phyloP scores from a whole-genome alignment of 2,888 invertebrate genomes.

The Apodemia zela region DNA sequence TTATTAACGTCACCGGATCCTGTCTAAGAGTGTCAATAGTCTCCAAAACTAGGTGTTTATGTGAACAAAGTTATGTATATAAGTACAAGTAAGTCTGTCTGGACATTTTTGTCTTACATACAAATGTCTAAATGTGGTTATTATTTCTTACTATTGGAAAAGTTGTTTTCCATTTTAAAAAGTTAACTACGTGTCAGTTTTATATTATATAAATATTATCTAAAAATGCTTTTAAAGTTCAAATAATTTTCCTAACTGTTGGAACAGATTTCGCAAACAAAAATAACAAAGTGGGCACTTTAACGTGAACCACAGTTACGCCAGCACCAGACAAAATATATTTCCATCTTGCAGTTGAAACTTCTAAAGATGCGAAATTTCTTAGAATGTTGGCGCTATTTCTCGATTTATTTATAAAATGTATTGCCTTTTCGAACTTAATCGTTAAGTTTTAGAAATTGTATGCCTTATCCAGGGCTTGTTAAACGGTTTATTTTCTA shows the following conservation, averaged over 20 bases:
- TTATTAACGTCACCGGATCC: too few relatives aligned
- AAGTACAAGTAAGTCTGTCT: too few relatives aligned
- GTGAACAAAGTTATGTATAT: too few relatives aligned
- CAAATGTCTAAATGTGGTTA: too few relatives aligned
- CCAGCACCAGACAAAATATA: slow-evolving; percentile 29
- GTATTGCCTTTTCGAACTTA: background rate
- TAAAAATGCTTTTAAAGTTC: slow-evolving; percentile 4
- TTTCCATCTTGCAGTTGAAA: slow-evolving; percentile 23
- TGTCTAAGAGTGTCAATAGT: too few relatives aligned
- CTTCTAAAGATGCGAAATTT: background rate
- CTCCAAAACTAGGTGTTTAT: too few relatives aligned
- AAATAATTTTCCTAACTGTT: slow-evolving; percentile 28
- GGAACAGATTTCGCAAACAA: slow-evolving; percentile 33
- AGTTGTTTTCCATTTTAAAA: too few relatives aligned
- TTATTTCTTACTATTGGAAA: too few relatives aligned
- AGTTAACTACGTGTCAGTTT: background rate
- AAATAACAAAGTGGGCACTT: slow-evolving; percentile 35
- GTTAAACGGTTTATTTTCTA: too few relatives aligned
- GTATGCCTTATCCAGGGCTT: too few relatives aligned
- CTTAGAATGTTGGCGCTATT: background rate
- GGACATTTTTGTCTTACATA: too few relatives aligned
- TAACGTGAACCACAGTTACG: slow-evolving; percentile 32
- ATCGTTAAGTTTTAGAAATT: too few relatives aligned
- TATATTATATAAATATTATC: background rate
- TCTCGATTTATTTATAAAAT: background rate